phyloP scores from a whole-genome alignment of 2,888 invertebrate genomes.

The Rhogogaster chlorosoma region DNA sequence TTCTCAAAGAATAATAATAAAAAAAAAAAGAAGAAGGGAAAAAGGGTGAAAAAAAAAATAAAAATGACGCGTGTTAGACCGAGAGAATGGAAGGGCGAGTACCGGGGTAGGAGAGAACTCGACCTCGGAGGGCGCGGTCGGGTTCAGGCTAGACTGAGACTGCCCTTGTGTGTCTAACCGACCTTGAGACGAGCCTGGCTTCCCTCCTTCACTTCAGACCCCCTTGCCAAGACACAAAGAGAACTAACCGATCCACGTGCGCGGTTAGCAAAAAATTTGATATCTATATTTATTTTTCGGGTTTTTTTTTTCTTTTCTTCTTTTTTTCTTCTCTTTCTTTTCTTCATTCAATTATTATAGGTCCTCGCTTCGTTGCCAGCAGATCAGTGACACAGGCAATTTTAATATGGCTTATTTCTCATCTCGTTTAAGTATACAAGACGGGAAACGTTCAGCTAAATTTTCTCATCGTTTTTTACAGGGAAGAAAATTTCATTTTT shows the following conservation, averaged over 20 bases:
- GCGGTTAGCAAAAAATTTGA: slow-evolving; percentile 2
- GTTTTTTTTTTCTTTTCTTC: neutral
- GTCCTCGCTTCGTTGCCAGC: no score
- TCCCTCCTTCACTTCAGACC: slow-evolving; percentile 59
- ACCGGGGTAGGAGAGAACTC: slow-evolving; percentile 63
- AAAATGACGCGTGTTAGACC: slow-evolving; percentile 31
- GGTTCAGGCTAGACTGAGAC: slow-evolving; percentile 72
- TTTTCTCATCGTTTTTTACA: no score
- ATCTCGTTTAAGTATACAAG: no score
- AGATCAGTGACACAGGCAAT: neutral
- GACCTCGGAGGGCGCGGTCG: slow-evolving; percentile 75
- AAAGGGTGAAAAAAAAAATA: neutral
- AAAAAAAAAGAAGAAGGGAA: neutral
- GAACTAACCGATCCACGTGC: slow-evolving; percentile 53
- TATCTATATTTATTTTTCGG: neutral
- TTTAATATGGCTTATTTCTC: neutral
- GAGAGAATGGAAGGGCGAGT: slow-evolving; percentile 44
- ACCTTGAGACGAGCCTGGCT: slow-evolving; percentile 71
- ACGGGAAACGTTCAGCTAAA: no score
- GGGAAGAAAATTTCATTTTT: neutral
- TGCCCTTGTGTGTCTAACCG: slow-evolving; percentile 73
- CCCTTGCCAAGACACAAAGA: slow-evolving; percentile 67
- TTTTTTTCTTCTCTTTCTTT: neutral
- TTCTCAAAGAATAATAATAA: slow-evolving; percentile 53
- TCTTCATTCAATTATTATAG: no score